Percentiles rank a stretch among this genome's conserved stretches.
These are phyloP conservation scores for Ctenodactylus gundi DNA, from an alignment of 2,113 vertebrate species.

Conservation along the genomic window DNA sequence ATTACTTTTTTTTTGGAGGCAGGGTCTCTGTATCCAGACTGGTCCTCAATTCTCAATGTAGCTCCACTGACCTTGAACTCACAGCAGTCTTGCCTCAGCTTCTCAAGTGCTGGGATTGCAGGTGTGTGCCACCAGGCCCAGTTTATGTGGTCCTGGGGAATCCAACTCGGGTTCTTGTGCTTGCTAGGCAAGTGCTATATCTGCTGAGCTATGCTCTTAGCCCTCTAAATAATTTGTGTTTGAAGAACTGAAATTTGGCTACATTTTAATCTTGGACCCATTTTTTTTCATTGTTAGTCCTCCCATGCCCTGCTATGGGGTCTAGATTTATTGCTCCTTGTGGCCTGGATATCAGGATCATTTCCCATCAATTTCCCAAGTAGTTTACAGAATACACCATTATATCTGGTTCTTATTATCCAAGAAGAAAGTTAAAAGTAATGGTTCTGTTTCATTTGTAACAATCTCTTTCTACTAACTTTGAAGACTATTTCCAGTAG, in stretches of 20 bases:
- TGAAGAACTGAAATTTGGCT: constrained; percentile 32
- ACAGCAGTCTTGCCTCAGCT: too few species aligned
- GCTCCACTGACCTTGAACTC: too few species aligned
- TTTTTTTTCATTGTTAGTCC: constrained; percentile 23
- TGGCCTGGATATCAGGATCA: neutral
- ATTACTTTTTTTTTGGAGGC: too few species aligned
- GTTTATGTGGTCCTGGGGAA: too few species aligned
- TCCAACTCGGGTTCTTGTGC: too few species aligned
- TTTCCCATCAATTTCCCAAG: neutral
- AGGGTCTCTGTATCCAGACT: too few species aligned
- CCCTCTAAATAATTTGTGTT: too few species aligned
- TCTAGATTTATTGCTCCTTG: neutral
- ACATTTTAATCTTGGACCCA: constrained; percentile 5
- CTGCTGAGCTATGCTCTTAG: too few species aligned
- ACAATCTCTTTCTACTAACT: constrained; percentile 14
- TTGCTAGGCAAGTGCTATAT: too few species aligned
- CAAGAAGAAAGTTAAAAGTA: constrained; percentile 35
- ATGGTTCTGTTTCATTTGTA: constrained; percentile 37
- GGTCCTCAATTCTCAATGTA: too few species aligned
- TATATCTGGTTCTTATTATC: neutral
- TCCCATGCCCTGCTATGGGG: neutral
- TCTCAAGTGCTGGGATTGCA: too few species aligned
- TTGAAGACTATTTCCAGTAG: constrained; percentile 28
- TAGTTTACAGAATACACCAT: neutral
- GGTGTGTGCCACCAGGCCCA: too few species aligned